phyloP scores from a whole-genome alignment of 2,888 invertebrate species.

The Elysia crispata region DNA sequence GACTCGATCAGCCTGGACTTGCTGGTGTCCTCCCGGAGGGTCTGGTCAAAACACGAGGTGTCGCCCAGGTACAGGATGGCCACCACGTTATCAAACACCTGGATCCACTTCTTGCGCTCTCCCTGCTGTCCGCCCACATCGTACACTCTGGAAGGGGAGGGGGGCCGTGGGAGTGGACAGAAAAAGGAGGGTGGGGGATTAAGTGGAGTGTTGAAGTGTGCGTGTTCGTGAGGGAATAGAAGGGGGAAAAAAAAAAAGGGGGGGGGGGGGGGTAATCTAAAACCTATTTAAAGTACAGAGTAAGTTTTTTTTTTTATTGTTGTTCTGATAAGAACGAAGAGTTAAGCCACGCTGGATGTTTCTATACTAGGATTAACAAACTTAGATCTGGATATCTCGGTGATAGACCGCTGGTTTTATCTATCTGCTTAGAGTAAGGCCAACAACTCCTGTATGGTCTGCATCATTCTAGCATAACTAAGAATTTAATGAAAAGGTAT shows the following conservation, averaged over 20 bases:
- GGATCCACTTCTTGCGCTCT: constrained; percentile 89
- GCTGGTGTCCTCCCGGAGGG: constrained; percentile 83
- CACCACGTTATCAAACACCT: constrained; percentile 89
- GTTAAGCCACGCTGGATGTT: too few species aligned
- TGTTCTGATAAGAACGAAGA: too few species aligned
- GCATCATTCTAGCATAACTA: too few species aligned
- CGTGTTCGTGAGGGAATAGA: background rate
- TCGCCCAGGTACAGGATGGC: constrained; percentile 89
- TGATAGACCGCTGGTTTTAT: too few species aligned
- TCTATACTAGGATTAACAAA: too few species aligned
- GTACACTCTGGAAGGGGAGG: constrained; percentile 81
- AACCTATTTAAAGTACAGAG: too few species aligned
- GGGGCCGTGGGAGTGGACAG: background rate
- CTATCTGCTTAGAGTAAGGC: too few species aligned
- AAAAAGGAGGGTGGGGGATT: background rate
- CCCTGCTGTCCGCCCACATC: constrained; percentile 91
- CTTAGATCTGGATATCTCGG: too few species aligned
- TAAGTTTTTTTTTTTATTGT: too few species aligned
- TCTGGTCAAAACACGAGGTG: constrained; percentile 88
- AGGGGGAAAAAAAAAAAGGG: constrained; percentile 1
- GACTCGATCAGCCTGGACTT: constrained; percentile 87
- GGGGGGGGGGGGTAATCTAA: too few species aligned
- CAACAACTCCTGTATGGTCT: too few species aligned
- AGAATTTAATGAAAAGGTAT: too few species aligned
- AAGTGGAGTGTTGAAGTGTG: background rate